Base-by-base conservation (phyloP, 2,888 invertebrate species). In the Suillia variegata region DNA sequence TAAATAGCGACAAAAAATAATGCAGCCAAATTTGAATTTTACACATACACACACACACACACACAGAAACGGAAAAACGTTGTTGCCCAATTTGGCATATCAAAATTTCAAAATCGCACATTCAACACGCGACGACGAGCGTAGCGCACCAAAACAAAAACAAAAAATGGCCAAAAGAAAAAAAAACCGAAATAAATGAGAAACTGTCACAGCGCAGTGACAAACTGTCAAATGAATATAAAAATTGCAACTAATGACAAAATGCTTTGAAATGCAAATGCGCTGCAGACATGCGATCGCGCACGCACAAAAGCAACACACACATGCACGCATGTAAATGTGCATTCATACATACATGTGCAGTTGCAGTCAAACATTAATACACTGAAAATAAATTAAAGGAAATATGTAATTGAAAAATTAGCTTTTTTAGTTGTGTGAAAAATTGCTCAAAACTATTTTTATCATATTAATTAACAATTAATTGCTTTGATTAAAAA, bases 11-110 rank as follows among this genome's bases (percentile, higher is more conserved):
- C 12, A 10, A n/a, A n/a, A 8, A 38, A 38, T 13, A 38, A 38
- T 38, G 6, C 38, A 4, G n/a, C 38, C 38, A 38, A 38, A 38
- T 38, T 38, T 13, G 38, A 38, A 38, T 26, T 26, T 26, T 26
- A n/a, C n/a, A n/a, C n/a, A n/a, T n/a, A n/a, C n/a, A n/a, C n/a
- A n/a, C n/a, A n/a, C n/a, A n/a, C n/a, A n/a, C n/a, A n/a, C n/a
- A n/a, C n/a, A n/a, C n/a, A n/a, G n/a, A n/a, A n/a, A n/a, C n/a
- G n/a, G n/a, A 38, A 10, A 38, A 38, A 38, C n/a, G 15, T 71
- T 56, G 50, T 63, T 71, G 69, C 67, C 71, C 74, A 71, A 71
- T 74, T 72, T 63, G 68, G 71, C 71, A 71, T 71, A 71, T 71
- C 71, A 68, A 60, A 63, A 72, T 73, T 73, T 73, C 69, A 66